A percentile compares a stretch with the other conserved stretches of the same genome.
Evolutionary conservation across 2,113 vertebrate species (phyloP).

Genomic region (Mastomys natalensis): DNA sequence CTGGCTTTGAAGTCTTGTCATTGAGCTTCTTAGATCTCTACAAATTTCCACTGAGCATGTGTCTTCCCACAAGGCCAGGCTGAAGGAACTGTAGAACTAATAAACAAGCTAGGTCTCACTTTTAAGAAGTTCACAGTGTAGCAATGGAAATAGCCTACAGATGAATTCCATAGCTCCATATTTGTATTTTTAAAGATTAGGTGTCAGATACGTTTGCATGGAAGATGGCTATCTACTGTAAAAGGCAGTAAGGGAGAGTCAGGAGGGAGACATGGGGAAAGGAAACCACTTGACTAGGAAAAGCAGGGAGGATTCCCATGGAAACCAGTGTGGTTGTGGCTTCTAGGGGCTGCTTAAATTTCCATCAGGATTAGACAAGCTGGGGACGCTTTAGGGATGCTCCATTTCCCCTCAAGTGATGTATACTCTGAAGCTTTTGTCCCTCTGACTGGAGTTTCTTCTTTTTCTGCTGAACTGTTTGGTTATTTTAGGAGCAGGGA

Average conservation of each 20-base stretch:
- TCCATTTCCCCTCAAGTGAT: not conserved
- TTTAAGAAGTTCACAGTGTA: not conserved
- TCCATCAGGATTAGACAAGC: not conserved
- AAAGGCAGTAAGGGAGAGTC: not conserved
- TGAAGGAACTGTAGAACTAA: not conserved
- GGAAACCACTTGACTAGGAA: not conserved
- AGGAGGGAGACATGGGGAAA: not conserved
- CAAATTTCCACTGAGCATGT: not conserved
- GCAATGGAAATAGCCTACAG: not conserved
- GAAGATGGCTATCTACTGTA: not conserved
- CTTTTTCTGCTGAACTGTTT: not conserved
- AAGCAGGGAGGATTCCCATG: not conserved
- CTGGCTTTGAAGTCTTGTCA: not conserved
- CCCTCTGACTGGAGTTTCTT: not conserved
- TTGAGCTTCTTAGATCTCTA: not conserved
- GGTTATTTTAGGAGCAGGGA: conserved; percentile 68
- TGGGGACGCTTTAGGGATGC: not conserved
- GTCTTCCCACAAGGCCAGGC: not conserved
- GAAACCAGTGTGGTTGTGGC: not conserved
- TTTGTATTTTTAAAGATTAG: not conserved
- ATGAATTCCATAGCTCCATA: not conserved
- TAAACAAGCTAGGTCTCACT: not conserved
- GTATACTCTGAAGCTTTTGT: not conserved
- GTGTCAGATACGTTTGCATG: not conserved
- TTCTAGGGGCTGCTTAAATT: not conserved